Evolutionary conservation across 2,888 invertebrate species (phyloP).

Genomic region (Augochlorella aurata): DNA sequence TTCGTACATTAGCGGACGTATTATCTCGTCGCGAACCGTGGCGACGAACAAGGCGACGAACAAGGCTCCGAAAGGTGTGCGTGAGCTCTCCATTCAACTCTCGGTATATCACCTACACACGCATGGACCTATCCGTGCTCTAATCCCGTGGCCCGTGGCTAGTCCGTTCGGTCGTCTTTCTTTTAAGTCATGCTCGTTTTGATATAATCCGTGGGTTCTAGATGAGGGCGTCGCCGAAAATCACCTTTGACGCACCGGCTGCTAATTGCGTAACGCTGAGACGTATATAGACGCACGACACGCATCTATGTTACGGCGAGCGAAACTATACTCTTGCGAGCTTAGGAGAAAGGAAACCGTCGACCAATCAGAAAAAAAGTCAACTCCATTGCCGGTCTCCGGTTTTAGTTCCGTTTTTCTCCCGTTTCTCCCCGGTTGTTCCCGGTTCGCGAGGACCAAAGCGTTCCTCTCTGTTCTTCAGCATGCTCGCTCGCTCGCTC

Average conservation of each 20-base stretch:
- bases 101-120: slow-evolving; percentile 42
- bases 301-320: slow-evolving; percentile 22
- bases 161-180: slow-evolving; percentile 1
- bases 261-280: slow-evolving; percentile 34
- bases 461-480: not conserved
- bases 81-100: slow-evolving; percentile 45
- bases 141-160: slow-evolving; percentile 27
- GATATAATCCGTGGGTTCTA: slow-evolving; percentile 27
- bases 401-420: not conserved
- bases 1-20: slow-evolving; percentile 53
- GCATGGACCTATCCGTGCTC: slow-evolving; percentile 19
- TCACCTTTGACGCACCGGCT: slow-evolving; percentile 20
- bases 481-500: not conserved
- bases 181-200: not conserved
- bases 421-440: not conserved
- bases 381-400: slow-evolving; percentile 6
- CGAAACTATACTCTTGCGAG: slow-evolving; percentile 3
- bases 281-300: slow-evolving; percentile 28
- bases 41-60: not conserved
- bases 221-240: slow-evolving; percentile 27
- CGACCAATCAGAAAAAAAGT: slow-evolving; percentile 13
- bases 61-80: slow-evolving; percentile 35
- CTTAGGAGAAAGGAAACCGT: slow-evolving; percentile 1
- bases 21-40: slow-evolving; percentile 49
- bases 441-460: not conserved